Conservation (phyloP, 2,888 invertebrate genomes). For the Xylocampa areola region DNA sequence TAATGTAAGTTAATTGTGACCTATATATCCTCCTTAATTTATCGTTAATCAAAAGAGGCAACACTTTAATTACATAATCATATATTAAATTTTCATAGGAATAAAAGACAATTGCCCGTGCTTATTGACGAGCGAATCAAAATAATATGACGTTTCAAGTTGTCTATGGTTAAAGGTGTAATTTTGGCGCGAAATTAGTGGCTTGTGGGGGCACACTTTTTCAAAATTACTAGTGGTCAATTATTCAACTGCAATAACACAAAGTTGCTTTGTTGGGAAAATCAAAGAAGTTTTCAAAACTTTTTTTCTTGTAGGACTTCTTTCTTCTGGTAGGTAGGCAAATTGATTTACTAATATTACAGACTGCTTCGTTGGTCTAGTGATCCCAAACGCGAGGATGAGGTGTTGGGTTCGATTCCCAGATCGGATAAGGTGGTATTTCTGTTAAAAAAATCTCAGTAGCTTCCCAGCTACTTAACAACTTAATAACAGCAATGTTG, state of each 20-base stretch:
- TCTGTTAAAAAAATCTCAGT: no score
- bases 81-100: conserved; percentile 24
- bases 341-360: no score
- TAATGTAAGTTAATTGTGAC: conserved; percentile 29
- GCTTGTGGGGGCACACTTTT: not conserved
- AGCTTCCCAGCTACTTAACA: no score
- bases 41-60: conserved; percentile 41
- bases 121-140: conserved; percentile 41
- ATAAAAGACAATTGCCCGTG: conserved; percentile 30
- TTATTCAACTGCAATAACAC: no score
- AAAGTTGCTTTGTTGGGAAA: conserved; percentile 3
- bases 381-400: no score
- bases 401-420: no score
- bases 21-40: conserved; percentile 29
- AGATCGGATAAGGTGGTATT: no score
- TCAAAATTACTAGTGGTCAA: conserved; percentile 6
- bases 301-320: no score
- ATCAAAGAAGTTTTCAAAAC: no score
- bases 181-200: conserved; percentile 31
- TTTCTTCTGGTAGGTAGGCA: no score
- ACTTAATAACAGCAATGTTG: no score
- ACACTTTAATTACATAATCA: conserved; percentile 39
- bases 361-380: no score
- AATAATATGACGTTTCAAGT: conserved; percentile 51
- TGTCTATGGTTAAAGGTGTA: conserved; percentile 33